Evolutionary conservation across 2,797 vertebrate species (phyloP).

Genomic region (Kryptopterus vitreolus): DNA sequence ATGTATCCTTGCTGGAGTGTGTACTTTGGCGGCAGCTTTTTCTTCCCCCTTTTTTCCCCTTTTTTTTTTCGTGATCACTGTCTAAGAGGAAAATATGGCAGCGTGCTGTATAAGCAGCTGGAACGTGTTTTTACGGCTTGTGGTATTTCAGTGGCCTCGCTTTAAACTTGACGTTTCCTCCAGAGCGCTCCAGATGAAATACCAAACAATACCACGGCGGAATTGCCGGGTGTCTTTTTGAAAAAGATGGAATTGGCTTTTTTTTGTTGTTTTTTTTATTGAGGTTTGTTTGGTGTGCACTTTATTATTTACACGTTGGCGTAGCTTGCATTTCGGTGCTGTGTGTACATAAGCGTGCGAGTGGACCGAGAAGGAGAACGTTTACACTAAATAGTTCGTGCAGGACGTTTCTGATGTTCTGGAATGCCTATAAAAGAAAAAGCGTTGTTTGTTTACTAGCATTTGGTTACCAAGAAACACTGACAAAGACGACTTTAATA

Average conservation of each 20-base stretch:
- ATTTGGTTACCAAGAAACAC: background rate
- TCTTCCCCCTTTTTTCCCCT: too few species aligned
- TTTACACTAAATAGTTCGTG: background rate
- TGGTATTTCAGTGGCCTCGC: constrained; percentile 53
- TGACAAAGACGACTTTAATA: too few species aligned
- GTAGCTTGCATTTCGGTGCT: background rate
- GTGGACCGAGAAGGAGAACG: background rate
- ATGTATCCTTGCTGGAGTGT: constrained; percentile 26
- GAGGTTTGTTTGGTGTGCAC: background rate
- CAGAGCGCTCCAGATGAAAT: constrained; percentile 39
- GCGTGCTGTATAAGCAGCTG: constrained; percentile 42
- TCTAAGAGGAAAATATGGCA: constrained; percentile 41
- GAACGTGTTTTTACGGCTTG: constrained; percentile 35
- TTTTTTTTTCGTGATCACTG: constrained; percentile 19
- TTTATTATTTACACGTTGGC: background rate
- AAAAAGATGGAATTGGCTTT: constrained; percentile 11
- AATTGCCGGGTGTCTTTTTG: constrained; percentile 20
- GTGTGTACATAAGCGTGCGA: background rate
- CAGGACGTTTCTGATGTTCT: background rate
- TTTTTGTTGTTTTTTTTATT: too few species aligned
- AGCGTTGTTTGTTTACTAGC: too few species aligned
- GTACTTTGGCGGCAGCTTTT: constrained; percentile 15
- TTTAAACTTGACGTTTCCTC: constrained; percentile 46
- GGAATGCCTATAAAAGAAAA: too few species aligned
- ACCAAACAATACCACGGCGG: constrained; percentile 39